These are phyloP conservation scores for Dreissena rostriformis DNA, from an alignment of 1,140 invertebrate species.

Conservation along the genomic window DNA sequence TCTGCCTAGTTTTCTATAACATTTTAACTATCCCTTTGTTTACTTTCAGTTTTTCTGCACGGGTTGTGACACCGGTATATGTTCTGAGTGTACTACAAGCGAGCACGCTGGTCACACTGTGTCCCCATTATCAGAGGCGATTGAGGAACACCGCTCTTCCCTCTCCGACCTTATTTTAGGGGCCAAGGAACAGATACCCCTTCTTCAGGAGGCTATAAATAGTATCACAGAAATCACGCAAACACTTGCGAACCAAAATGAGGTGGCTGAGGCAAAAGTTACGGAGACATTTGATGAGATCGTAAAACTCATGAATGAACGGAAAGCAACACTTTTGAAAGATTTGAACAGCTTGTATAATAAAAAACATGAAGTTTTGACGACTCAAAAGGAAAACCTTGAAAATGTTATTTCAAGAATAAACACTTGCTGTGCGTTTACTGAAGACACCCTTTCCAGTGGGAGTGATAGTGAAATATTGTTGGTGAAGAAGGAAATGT, in stretches of 20 bases:
- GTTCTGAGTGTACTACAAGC: conserved; percentile 83
- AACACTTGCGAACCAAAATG: conserved; percentile 75
- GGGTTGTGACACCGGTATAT: conserved; percentile 84
- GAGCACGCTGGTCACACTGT: conserved; percentile 83
- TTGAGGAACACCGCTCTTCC: conserved; percentile 81
- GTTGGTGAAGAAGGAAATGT: conserved; percentile 84
- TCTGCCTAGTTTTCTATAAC: too few species aligned
- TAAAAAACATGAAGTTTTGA: conserved; percentile 81
- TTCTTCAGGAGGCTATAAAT: conserved; percentile 80
- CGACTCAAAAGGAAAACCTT: conserved; percentile 80
- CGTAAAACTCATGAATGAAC: conserved; percentile 76
- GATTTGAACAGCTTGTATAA: conserved; percentile 80
- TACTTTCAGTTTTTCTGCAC: conserved; percentile 81
- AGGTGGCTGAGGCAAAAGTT: conserved; percentile 78
- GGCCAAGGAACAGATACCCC: conserved; percentile 81
- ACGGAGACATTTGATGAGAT: conserved; percentile 79
- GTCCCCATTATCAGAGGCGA: conserved; percentile 81
- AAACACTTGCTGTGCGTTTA: conserved; percentile 81
- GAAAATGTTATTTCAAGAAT: conserved; percentile 81
- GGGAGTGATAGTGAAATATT: conserved; percentile 83
- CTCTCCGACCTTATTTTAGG: conserved; percentile 80
- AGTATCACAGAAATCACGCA: conserved; percentile 78
- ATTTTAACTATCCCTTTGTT: background rate
- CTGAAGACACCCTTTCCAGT: conserved; percentile 82
- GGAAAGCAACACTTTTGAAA: conserved; percentile 80